Percentiles rank a stretch among this genome's conserved stretches.
Conservation (phyloP, 2,797 vertebrate species). For the Lophius americanus region DNA sequence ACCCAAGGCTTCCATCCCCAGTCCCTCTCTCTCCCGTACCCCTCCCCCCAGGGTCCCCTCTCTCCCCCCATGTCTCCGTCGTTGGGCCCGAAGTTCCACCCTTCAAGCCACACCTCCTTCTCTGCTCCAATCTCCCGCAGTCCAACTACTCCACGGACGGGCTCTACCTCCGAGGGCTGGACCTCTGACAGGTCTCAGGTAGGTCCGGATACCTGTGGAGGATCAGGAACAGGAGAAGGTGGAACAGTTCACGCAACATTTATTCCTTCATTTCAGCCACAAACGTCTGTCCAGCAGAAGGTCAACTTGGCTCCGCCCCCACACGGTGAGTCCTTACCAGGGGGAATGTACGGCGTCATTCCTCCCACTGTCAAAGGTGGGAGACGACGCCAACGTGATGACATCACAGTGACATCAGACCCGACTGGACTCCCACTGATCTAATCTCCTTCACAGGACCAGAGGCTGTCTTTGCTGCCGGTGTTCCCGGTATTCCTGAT, state of each 20-base stretch:
- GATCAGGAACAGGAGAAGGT: conserved; percentile 5
- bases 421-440: background rate
- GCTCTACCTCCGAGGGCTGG: background rate
- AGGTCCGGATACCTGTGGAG: background rate
- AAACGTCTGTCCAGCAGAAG: background rate
- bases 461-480: background rate
- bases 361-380: too few species aligned
- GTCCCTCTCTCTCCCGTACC: background rate
- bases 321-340: conserved; percentile 36
- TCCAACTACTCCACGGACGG: conserved; percentile 8
- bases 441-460: conserved; percentile 23
- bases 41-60: conserved; percentile 2
- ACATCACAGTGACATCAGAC: conserved; percentile 19
- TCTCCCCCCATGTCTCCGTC: conserved; percentile 35
- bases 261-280: conserved; percentile 16
- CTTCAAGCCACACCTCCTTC: conserved; percentile 13
- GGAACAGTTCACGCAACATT: background rate
- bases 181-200: conserved; percentile 10
- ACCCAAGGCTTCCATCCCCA: conserved; percentile 36
- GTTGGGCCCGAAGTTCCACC: conserved; percentile 8
- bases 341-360: background rate
- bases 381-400: background rate
- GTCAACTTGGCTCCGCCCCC: conserved; percentile 6
- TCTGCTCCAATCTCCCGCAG: conserved; percentile 16
- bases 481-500: background rate